Conservation (phyloP, 2,888 invertebrate genomes). For the Oligia latruncula region DNA sequence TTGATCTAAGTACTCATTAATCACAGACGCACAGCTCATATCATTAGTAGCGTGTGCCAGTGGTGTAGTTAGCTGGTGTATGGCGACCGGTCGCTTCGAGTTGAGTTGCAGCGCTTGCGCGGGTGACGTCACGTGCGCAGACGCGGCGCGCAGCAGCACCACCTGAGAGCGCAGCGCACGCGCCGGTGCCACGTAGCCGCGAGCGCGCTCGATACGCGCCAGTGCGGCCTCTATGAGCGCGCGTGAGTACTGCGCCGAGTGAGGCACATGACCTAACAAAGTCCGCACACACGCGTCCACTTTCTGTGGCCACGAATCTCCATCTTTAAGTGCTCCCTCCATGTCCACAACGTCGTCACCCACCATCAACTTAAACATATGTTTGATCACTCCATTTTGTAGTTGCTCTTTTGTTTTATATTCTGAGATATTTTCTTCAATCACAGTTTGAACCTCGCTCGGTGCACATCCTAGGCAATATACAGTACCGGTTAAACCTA, state of each 20-base stretch:
- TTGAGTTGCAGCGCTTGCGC: constrained; percentile 17
- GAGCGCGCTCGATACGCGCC: constrained; percentile 65
- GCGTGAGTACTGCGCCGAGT: constrained; percentile 72
- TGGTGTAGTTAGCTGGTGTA: constrained; percentile 65
- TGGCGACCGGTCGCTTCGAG: constrained; percentile 46
- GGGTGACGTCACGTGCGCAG: background rate
- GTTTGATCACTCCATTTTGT: constrained; percentile 68
- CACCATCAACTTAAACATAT: constrained; percentile 71
- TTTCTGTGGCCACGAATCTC: constrained; percentile 70
- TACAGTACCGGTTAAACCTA: constrained; percentile 77
- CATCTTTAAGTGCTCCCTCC: constrained; percentile 46
- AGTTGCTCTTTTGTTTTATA: constrained; percentile 62
- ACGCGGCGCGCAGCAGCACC: constrained; percentile 62
- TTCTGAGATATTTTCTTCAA: constrained; percentile 62
- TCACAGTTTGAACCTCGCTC: constrained; percentile 63
- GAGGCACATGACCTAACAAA: constrained; percentile 67
- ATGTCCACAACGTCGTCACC: constrained; percentile 53
- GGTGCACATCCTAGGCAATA: constrained; percentile 78
- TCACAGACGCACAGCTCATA: constrained; percentile 67
- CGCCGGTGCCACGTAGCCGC: constrained; percentile 44
- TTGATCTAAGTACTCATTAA: constrained; percentile 69
- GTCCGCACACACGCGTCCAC: constrained; percentile 65
- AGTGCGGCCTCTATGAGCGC: constrained; percentile 70
- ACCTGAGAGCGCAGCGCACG: constrained; percentile 68
- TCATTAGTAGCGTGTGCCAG: constrained; percentile 68